Conservation (phyloP, 2,888 invertebrate species). For the Philhelius pedissequus region DNA sequence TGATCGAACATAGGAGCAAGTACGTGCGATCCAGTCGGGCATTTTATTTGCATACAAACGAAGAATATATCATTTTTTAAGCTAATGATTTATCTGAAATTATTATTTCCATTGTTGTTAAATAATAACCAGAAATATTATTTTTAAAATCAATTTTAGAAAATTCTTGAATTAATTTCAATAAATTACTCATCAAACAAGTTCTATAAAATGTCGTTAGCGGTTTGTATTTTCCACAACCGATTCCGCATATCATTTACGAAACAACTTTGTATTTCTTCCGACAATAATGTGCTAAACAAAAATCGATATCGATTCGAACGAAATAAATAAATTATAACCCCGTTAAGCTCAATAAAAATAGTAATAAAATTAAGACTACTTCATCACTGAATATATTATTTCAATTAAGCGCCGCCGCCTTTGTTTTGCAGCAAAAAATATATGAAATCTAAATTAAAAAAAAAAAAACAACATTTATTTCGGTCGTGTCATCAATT, state of each 20-base stretch:
- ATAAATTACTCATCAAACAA: neutral
- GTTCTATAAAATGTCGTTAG: neutral
- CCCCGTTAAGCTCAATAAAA: neutral
- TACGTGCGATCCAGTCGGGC: no score
- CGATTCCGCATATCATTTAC: neutral
- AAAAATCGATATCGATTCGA: neutral
- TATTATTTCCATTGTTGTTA: no score
- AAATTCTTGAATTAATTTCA: neutral
- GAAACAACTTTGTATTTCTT: neutral
- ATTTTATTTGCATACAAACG: no score
- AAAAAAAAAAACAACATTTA: neutral
- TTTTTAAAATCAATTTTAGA: no score
- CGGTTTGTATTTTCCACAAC: neutral
- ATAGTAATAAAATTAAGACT: neutral
- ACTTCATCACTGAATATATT: neutral
- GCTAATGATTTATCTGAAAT: no score
- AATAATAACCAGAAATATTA: no score
- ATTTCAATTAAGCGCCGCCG: constrained; percentile 17
- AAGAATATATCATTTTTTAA: no score
- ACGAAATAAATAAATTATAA: neutral
- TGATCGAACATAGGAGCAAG: no score
- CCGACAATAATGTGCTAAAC: neutral
- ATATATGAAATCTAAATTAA: neutral
- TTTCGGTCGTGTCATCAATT: constrained; percentile 22
- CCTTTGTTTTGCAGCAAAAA: constrained; percentile 12